Conservation (phyloP, 2,797 vertebrate genomes). For the Cottoperca gobio region DNA sequence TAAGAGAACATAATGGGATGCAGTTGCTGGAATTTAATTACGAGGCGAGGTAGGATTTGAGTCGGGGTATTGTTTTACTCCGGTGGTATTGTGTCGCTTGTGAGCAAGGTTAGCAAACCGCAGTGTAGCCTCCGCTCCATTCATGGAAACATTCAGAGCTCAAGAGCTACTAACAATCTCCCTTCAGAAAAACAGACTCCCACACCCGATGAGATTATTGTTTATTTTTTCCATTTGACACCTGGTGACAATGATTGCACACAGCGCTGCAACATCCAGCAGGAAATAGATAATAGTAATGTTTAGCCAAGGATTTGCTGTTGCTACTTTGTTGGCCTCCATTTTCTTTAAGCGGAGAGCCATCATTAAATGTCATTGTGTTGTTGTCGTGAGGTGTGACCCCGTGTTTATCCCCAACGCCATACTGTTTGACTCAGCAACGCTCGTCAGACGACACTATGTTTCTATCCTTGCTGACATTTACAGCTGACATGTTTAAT, state of each 20-base stretch:
- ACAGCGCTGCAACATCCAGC: not conserved
- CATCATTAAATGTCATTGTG: constrained; percentile 61
- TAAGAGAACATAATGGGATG: constrained; percentile 45
- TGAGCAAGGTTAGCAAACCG: not conserved
- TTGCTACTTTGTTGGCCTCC: not conserved
- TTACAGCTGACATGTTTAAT: constrained; percentile 68
- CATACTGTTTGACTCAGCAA: constrained; percentile 23
- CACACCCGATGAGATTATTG: not conserved
- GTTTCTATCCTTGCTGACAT: constrained; percentile 62
- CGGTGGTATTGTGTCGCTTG: constrained; percentile 25
- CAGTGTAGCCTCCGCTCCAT: not conserved
- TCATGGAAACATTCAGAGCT: constrained; percentile 12
- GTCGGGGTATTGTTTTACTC: constrained; percentile 20
- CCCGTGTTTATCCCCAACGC: not conserved
- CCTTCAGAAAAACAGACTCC: not conserved
- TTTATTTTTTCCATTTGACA: not conserved
- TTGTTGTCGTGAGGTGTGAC: constrained; percentile 30
- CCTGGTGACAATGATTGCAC: not conserved
- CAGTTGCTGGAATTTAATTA: constrained; percentile 60
- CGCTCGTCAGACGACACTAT: constrained; percentile 10
- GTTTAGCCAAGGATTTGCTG: constrained; percentile 4
- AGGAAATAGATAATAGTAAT: constrained; percentile 24
- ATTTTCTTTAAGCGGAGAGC: constrained; percentile 36
- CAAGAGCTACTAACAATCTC: not conserved
- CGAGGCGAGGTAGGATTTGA: constrained; percentile 14